A percentile compares a stretch with the other conserved stretches of the same genome.
These are phyloP conservation scores for Lepidonotus clava DNA, from an alignment of 2,888 invertebrate species.

Conservation along the genomic window DNA sequence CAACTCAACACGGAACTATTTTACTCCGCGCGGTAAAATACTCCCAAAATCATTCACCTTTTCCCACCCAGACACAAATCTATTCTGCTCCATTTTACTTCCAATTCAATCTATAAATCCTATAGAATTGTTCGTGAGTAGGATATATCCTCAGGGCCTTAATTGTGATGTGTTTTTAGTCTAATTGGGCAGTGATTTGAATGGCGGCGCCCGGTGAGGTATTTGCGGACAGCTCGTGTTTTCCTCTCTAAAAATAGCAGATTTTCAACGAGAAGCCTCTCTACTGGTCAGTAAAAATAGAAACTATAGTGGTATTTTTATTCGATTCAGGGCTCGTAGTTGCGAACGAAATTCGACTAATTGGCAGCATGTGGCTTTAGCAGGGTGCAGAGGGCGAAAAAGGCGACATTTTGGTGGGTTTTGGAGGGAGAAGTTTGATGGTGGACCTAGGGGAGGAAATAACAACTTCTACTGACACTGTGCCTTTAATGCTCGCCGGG, in stretches of 20 bases:
- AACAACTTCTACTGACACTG: too few relatives aligned
- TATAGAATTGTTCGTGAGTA: neutral
- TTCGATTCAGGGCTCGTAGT: constrained; percentile 64
- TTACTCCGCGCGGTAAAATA: constrained; percentile 6
- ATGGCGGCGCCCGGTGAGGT: constrained; percentile 41
- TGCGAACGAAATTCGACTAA: constrained; percentile 53
- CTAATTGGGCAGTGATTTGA: constrained; percentile 41
- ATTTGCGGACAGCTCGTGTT: constrained; percentile 63
- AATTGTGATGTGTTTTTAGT: constrained; percentile 29
- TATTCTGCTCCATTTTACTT: neutral
- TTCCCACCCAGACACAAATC: neutral
- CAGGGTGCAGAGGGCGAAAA: neutral
- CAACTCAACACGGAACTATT: neutral
- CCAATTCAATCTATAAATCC: neutral
- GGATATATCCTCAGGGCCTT: neutral
- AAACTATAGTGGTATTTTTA: constrained; percentile 71
- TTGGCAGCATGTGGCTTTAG: neutral
- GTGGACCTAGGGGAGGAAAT: too few relatives aligned
- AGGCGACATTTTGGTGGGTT: neutral
- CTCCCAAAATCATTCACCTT: neutral
- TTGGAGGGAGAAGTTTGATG: too few relatives aligned
- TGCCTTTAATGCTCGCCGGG: too few relatives aligned
- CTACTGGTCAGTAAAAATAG: constrained; percentile 79
- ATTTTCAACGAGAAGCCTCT: constrained; percentile 71
- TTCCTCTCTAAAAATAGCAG: constrained; percentile 75